Conservation (phyloP, 1,140 invertebrate genomes). For the Drosophila repletoides region DNA sequence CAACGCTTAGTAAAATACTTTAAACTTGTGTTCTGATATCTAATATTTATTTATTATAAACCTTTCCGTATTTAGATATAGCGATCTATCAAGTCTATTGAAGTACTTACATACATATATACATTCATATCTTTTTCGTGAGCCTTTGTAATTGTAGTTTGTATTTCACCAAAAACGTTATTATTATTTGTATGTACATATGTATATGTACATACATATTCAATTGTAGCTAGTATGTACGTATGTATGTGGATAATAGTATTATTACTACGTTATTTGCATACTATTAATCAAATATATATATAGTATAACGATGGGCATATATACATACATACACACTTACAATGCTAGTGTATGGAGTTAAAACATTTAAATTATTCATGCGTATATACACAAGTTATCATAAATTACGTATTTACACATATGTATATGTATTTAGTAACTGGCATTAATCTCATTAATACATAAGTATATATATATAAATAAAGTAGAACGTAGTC, state of each 20-base stretch:
- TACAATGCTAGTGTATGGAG: background rate
- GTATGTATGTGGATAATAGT: slow-evolving; percentile 31
- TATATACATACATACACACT: slow-evolving; percentile 4
- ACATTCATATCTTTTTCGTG: background rate
- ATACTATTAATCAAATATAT: too few relatives aligned
- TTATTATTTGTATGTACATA: slow-evolving; percentile 20
- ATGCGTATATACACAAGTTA: too few relatives aligned
- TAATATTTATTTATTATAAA: too few relatives aligned
- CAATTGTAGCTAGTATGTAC: slow-evolving; percentile 42
- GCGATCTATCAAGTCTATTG: background rate
- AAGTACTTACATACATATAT: background rate
- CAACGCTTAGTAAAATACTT: too few relatives aligned
- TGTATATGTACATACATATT: slow-evolving; percentile 28
- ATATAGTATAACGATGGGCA: too few relatives aligned
- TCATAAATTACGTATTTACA: background rate
- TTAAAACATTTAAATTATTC: too few relatives aligned
- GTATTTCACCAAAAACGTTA: background rate
- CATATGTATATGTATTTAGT: background rate
- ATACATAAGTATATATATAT: slow-evolving; percentile 17
- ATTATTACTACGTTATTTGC: slow-evolving; percentile 16
- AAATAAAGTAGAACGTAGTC: slow-evolving; percentile 1
- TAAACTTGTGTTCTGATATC: too few relatives aligned
- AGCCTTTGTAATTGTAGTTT: slow-evolving; percentile 5
- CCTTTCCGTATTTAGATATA: background rate
- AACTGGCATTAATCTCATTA: background rate